Conservation (phyloP, 2,113 vertebrate genomes). For the Cavia porcellus region DNA sequence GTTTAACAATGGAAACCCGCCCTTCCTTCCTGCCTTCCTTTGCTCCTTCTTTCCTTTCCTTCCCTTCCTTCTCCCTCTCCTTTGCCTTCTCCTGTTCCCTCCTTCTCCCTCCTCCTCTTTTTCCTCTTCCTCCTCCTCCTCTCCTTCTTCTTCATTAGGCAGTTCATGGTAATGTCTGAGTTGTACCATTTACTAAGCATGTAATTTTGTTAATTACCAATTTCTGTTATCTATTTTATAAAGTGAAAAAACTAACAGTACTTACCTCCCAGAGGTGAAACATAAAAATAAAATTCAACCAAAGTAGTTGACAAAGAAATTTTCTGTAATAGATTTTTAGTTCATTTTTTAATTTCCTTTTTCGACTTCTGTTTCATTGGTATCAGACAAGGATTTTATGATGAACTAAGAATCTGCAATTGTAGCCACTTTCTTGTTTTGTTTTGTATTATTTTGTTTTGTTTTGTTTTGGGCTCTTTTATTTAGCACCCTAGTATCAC, state of each 20-base stretch:
- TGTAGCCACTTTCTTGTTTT: background rate
- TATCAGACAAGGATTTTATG: background rate
- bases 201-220: conserved; percentile 13
- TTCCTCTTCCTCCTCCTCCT: background rate
- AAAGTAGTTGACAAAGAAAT: background rate
- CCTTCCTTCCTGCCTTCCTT: fast-evolving
- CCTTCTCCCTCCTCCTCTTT: fast-evolving
- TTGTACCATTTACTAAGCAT: conserved; percentile 9
- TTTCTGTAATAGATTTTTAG: background rate
- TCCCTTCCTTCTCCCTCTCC: background rate
- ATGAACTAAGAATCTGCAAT: background rate
- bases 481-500: background rate
- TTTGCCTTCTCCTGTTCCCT: too few relatives aligned
- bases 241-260: background rate
- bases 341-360: fast-evolving
- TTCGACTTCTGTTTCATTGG: background rate
- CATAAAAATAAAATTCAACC: background rate
- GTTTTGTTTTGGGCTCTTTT: background rate
- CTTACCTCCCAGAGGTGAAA: background rate
- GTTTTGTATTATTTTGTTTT: background rate
- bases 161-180: background rate
- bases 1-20: background rate
- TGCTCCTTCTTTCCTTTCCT: background rate
- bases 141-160: background rate
- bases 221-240: background rate